These are phyloP conservation scores for Hemithea aestivaria DNA, from an alignment of 2,888 invertebrate genomes.

Conservation along the genomic window DNA sequence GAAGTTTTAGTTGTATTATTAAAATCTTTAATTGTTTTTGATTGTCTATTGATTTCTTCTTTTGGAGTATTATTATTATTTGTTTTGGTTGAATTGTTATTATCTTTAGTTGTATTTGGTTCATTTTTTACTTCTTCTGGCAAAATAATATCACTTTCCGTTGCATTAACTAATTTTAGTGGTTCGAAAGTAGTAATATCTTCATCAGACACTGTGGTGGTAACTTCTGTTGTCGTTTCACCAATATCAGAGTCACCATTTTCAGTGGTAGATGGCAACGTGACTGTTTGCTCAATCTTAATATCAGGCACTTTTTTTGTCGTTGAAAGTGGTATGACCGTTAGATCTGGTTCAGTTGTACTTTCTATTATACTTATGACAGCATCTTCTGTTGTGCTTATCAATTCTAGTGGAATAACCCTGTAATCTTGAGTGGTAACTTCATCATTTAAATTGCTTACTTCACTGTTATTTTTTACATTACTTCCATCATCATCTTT, in stretches of 20 bases:
- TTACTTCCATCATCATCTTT: conserved; percentile 19
- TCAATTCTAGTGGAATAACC: conserved; percentile 65
- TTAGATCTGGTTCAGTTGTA: conserved; percentile 57
- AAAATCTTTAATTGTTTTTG: too few relatives aligned
- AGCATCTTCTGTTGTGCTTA: conserved; percentile 61
- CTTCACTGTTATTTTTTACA: conserved; percentile 24
- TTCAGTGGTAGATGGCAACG: conserved; percentile 45
- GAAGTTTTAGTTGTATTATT: not conserved
- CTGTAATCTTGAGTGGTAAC: conserved; percentile 52
- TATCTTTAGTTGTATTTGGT: not conserved
- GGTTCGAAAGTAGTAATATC: conserved; percentile 6
- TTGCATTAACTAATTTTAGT: not conserved
- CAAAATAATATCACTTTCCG: too few relatives aligned
- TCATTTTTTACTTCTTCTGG: too few relatives aligned
- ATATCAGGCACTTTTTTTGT: conserved; percentile 45
- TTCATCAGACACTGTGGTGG: conserved; percentile 14
- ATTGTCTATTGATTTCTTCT: not conserved
- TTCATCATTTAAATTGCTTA: conserved; percentile 27
- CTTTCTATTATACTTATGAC: conserved; percentile 51
- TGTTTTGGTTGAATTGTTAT: not conserved
- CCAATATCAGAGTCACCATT: conserved; percentile 25
- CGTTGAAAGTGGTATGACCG: conserved; percentile 61
- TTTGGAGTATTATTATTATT: not conserved
- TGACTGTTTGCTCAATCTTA: conserved; percentile 50
- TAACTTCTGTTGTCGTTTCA: conserved; percentile 26